Base-by-base conservation (phyloP, 1,140 invertebrate genomes). In the Hestina assimilis region DNA sequence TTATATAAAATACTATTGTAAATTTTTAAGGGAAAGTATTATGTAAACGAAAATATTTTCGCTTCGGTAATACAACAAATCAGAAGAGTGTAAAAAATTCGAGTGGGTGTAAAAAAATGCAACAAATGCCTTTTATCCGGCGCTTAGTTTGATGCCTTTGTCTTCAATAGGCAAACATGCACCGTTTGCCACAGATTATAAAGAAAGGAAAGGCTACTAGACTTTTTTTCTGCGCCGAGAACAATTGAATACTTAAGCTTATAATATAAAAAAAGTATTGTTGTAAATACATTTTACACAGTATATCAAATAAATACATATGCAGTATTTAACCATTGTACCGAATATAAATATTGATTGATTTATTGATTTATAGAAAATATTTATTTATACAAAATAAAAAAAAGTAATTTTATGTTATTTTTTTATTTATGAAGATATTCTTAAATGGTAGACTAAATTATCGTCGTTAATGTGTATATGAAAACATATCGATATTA, bases 121-220 rank as follows among this genome's bases (percentile, higher is more conserved):
- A 48, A 54, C 53, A 41, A 57, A 55, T 63, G 40, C 59, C 56
- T 45, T 67, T 70, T 64, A 59, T 60, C 61, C 70, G 63, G 64
- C 71, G 69, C 65, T 66, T 63, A 66, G 66, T 68, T 70, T 69
- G 55, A 65, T 69, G 57, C 59, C 62, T 72, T 69, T 76, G 69
- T 79, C 55, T 72, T 55, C 57, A 33, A 35, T 17, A 46, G 15
- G 43, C 28, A 46, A 43, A 59, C 61, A 62, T 60, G 63, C 63
- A 40, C 59, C 51, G 54, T 66, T 69, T 63, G 63, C 50, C 63
- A 66, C 55, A 60, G 56, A 59, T 47, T 47, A 63, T 50, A 68
- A 69, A 75, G 59, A 62, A 69, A 48, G 41, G 46, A 58, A 53
- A 55, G 43, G 53, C 48, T 57, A 52, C 58, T 53, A 53, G 14